Evolutionary conservation across 2,797 vertebrate species (phyloP), one percentile per base, ranked within the genome.

Genomic region (Vultur gryphus): DNA sequence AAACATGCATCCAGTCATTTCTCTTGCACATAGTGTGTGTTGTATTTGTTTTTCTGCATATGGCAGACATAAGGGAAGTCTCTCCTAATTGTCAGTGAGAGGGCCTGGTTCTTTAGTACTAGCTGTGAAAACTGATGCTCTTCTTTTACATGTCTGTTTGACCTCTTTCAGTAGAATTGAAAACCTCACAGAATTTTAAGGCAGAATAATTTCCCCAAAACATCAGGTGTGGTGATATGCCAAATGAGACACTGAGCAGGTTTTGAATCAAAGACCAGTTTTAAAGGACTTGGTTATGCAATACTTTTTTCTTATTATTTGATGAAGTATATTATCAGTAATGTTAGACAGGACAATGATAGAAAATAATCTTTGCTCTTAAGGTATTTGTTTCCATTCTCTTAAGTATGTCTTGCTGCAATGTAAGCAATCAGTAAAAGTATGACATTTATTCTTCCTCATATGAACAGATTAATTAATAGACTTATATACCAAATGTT

Each of bases 11-110:
- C 41, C 75, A 52, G 10, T 66, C 5, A 39, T 87, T 90, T 76
- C 25, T 61, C 13, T 72, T 87, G 81, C 37, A 25, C 3, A 1
- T 19, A 26, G 2, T 0, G 0, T 59, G 9, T 9, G 4, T 61
- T 82, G 8, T 43, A 9, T 70, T 35, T 81, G 23, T 12, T 87
- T 95, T 75, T 80, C 28, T 83, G 37, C 29, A 3, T 49, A 10
- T 43, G 39, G n/a, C 13, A 55, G 24, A 39, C 48, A 4, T 41
- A 59, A 81, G 44, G 31, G 17, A 69, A 43, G 7, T 84, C 16
- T 78, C n/a, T 82, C 25, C 18, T 77, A 39, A 33, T 7, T 87
- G 46, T 57, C 39, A 66, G 18, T 37, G 6, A 33, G 59, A 46
- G 17, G 6, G 9, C 6, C 39, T 77, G 31, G 16, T 66, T 77